A percentile compares a stretch with the other conserved stretches of the same genome.
Conservation (phyloP, 53 echinoderm and acorn worm species). For the Patiria pectinifera region DNA sequence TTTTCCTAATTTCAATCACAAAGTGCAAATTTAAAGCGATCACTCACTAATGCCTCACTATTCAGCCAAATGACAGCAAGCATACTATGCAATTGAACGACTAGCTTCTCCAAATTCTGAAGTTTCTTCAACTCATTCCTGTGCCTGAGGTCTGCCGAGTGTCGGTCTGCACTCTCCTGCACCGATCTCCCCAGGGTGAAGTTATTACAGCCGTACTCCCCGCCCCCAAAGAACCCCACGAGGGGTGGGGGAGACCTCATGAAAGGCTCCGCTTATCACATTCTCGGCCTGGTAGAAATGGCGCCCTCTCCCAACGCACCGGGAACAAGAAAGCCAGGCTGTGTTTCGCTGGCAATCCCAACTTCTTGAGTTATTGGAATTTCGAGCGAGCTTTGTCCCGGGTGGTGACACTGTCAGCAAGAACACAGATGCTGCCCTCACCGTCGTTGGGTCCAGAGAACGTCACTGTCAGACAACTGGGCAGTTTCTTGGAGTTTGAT, state of each 20-base stretch:
- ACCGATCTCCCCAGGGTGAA: slow-evolving; percentile 55
- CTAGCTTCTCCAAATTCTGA: slow-evolving; percentile 56
- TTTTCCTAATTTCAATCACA: too few relatives aligned
- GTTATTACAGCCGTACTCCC: slow-evolving; percentile 89
- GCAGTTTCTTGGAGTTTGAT: not conserved
- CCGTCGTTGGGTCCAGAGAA: slow-evolving; percentile 89
- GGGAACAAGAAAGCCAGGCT: slow-evolving; percentile 93
- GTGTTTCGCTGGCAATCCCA: slow-evolving; percentile 66
- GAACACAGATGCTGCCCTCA: slow-evolving; percentile 85
- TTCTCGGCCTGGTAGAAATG: slow-evolving; percentile 72
- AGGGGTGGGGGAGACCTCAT: slow-evolving; percentile 85
- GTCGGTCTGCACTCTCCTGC: not conserved
- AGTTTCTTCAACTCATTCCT: not conserved
- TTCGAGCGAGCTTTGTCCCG: slow-evolving; percentile 48
- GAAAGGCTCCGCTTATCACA: slow-evolving; percentile 86
- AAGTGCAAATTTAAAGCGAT: too few relatives aligned
- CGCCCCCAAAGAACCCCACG: slow-evolving; percentile 91
- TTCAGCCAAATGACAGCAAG: slow-evolving; percentile 69
- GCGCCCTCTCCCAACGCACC: slow-evolving; percentile 82
- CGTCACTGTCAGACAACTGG: slow-evolving; percentile 32
- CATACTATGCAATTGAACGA: slow-evolving; percentile 71
- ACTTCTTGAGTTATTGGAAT: slow-evolving; percentile 69
- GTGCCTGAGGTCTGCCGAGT: too few relatives aligned
- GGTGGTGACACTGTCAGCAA: slow-evolving; percentile 57
- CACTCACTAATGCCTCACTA: too few relatives aligned